Base-by-base conservation (phyloP, 1,140 invertebrate species). In the Ceratina japonica region DNA sequence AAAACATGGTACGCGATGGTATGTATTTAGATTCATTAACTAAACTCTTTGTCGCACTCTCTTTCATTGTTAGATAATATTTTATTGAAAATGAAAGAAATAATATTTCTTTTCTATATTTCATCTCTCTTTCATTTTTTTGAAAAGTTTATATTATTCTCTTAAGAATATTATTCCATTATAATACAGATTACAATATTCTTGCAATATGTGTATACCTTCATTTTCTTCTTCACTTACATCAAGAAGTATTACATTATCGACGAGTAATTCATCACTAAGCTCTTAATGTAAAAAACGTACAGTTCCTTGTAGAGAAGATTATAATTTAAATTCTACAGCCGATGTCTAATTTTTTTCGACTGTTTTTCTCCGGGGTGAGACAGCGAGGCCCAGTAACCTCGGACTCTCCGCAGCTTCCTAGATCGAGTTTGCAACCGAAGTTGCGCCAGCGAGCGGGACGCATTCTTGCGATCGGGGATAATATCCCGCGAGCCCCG, bases 401-500 rank as follows among this genome's bases (percentile, higher is more conserved):
- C 24, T n/a, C 18, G 24, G n/a, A 70, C 58, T 22, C 16, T 18
- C 22, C 51, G 15, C 58, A 63, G 56, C 51, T 69, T 77, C 71
- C 24, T 56, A 72, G 51, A 65, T 52, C 22, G n/a, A 58, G 58
- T 79, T 66, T 69, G 59, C 12, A 65, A 75, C 54, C 10, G 4
- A 2, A 12, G 37, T 84, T 84, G 68, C 79, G 71, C n/a, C 65
- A 79, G 22, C 54, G 52, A 31, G 4, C 27, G 27, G 27, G 18
- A 75, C 59, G 61, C 72, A 83, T 87, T 87, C 75, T 83, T 75
- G 49, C 54, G 75, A 80, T 71, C 59, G 54, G 27, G 80, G 80
- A 88, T 86, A 86, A 86, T 84, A 81, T 85, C 84, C 78, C 58
- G 69, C 61, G 73, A 58, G 72, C 12, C 69, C 70, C 70, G 71